These are phyloP conservation scores for Dryobates pubescens DNA, from an alignment of 2,797 vertebrate species.

Conservation along the genomic window DNA sequence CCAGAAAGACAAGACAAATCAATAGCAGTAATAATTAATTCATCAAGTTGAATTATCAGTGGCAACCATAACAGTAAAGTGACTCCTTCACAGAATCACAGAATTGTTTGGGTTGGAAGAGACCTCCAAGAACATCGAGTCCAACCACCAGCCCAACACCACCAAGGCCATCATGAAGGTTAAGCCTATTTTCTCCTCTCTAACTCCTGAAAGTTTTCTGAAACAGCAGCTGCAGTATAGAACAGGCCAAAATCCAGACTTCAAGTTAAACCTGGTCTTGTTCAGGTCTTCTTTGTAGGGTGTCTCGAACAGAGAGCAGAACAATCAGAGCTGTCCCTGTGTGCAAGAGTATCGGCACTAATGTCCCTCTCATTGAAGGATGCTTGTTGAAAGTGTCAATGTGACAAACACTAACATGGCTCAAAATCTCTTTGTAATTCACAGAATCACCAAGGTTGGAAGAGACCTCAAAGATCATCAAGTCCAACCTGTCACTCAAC, in stretches of 20 bases:
- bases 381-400: background rate
- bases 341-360: background rate
- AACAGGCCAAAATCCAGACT: background rate
- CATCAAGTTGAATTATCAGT: background rate
- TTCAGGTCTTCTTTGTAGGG: background rate
- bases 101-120: too few relatives aligned
- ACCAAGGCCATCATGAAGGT: background rate
- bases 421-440: background rate
- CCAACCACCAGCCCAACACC: too few relatives aligned
- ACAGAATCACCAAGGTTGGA: too few relatives aligned
- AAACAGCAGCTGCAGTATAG: background rate
- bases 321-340: background rate
- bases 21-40: constrained; percentile 45
- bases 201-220: background rate
- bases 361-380: background rate
- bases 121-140: too few relatives aligned
- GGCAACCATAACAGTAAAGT: background rate
- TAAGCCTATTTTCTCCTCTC: background rate
- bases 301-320: background rate
- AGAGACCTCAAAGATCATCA: too few relatives aligned
- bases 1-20: constrained; percentile 43
- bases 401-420: background rate
- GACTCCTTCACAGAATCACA: background rate
- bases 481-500: too few relatives aligned
- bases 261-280: background rate